A percentile compares a stretch with the other conserved stretches of the same genome.
These are phyloP conservation scores for Pteronotus mesoamericanus DNA, from an alignment of 2,797 vertebrate species.

Conservation along the genomic window DNA sequence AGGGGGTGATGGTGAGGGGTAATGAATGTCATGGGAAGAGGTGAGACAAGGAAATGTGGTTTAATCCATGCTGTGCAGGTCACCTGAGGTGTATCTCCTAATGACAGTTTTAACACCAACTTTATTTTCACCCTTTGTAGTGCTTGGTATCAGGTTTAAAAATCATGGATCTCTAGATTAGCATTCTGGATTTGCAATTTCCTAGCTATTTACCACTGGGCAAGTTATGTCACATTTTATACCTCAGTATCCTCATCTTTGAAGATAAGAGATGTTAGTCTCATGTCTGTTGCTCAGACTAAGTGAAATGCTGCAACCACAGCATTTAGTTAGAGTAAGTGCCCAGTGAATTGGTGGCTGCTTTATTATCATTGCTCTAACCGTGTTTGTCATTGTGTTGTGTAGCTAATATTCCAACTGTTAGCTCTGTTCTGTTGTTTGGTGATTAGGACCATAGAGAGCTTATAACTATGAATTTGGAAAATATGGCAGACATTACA, in stretches of 20 bases:
- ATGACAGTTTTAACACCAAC: not conserved
- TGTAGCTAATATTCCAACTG: slow-evolving; percentile 22
- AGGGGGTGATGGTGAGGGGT: no score
- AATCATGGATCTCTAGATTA: not conserved
- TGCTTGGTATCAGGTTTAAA: rapidly evolving
- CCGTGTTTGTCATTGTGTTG: not conserved
- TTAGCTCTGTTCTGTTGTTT: slow-evolving; percentile 32
- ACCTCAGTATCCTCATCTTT: not conserved
- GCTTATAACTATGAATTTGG: slow-evolving; percentile 55
- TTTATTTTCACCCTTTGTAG: not conserved
- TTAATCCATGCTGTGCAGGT: not conserved
- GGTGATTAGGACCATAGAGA: not conserved
- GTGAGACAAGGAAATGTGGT: not conserved
- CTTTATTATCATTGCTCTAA: not conserved
- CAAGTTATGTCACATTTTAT: not conserved
- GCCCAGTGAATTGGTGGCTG: not conserved
- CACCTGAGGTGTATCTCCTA: not conserved
- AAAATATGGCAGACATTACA: slow-evolving; percentile 32
- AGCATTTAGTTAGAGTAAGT: not conserved
- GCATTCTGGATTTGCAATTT: not conserved
- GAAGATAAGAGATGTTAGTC: not conserved
- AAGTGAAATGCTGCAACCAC: not conserved
- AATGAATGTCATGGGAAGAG: not conserved
- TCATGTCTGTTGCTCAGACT: not conserved
- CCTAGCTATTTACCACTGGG: not conserved